Percentiles rank a stretch among this genome's conserved stretches.
phyloP scores from a whole-genome alignment of 2,888 invertebrate genomes.

The Lucinisca nassula region DNA sequence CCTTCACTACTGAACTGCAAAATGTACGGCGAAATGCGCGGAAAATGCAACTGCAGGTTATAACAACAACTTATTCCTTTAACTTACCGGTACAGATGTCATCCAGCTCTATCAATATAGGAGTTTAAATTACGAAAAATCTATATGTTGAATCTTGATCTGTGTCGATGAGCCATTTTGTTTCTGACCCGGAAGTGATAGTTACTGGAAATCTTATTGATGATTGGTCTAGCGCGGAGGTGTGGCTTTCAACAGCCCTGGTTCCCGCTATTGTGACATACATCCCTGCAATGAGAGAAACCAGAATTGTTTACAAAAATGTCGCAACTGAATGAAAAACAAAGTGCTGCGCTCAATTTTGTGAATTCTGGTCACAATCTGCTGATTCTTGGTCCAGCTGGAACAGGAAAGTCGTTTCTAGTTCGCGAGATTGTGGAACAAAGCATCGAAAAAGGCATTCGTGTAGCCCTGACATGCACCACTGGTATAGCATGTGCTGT shows the following conservation, averaged over 20 bases:
- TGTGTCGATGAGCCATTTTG: background rate
- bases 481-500: slow-evolving; percentile 52
- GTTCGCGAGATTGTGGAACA: slow-evolving; percentile 16
- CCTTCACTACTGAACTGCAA: background rate
- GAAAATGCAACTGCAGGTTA: background rate
- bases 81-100: background rate
- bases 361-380: slow-evolving; percentile 39
- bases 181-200: background rate
- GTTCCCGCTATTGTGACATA: background rate
- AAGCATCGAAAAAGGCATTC: background rate
- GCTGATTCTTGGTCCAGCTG: slow-evolving; percentile 27
- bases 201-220: background rate
- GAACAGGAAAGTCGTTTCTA: slow-evolving; percentile 44
- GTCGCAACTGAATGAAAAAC: slow-evolving; percentile 31
- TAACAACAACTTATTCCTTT: background rate
- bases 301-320: background rate
- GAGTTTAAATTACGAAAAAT: background rate
- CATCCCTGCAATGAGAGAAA: background rate
- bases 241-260: background rate
- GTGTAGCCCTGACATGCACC: slow-evolving; percentile 36
- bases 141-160: background rate
- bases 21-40: background rate
- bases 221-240: background rate
- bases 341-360: slow-evolving; percentile 27
- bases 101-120: background rate